Percentiles rank a stretch among this genome's conserved stretches.
phyloP scores from a whole-genome alignment of 2,888 invertebrate species.

The Dermolepida albohirtum region DNA sequence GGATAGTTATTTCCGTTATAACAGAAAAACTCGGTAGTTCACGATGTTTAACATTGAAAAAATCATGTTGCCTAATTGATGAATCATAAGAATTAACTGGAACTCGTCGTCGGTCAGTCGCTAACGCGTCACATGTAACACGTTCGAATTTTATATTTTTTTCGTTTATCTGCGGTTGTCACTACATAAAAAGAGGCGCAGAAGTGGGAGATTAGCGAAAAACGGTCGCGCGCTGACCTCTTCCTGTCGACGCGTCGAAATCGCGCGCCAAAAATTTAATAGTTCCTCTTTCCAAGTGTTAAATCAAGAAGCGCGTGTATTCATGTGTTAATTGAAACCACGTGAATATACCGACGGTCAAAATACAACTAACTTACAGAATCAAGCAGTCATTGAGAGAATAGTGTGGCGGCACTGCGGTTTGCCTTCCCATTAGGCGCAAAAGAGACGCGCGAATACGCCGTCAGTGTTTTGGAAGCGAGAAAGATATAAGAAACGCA shows the following conservation, averaged over 20 bases:
- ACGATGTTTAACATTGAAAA: constrained; percentile 47
- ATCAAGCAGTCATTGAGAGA: constrained; percentile 51
- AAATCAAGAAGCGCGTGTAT: constrained; percentile 5
- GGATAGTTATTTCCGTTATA: constrained; percentile 41
- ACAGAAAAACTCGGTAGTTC: constrained; percentile 40
- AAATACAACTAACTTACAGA: constrained; percentile 52
- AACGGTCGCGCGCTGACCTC: constrained; percentile 11
- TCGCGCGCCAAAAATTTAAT: constrained; percentile 9
- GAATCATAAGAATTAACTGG: constrained; percentile 53
- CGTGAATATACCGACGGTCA: constrained; percentile 49
- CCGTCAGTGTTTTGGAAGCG: constrained; percentile 40
- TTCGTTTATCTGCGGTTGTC: constrained; percentile 16
- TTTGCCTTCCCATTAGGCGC: constrained; percentile 56
- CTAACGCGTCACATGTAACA: constrained; percentile 45
- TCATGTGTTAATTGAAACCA: constrained; percentile 35
- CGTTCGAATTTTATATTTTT: constrained; percentile 35
- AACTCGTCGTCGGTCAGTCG: constrained; percentile 47
- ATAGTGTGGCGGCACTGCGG: constrained; percentile 55
- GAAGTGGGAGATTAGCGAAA: constrained; percentile 13
- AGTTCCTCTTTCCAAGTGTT: not conserved
- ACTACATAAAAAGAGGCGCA: constrained; percentile 10
- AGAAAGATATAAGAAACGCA: constrained; percentile 50
- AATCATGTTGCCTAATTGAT: constrained; percentile 55
- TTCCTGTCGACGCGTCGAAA: constrained; percentile 11
- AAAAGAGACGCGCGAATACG: constrained; percentile 45